A percentile compares a stretch with the other conserved stretches of the same genome.
Evolutionary conservation across 2,113 vertebrate genomes (phyloP).

Genomic region (Chaenocephalus aceratus): DNA sequence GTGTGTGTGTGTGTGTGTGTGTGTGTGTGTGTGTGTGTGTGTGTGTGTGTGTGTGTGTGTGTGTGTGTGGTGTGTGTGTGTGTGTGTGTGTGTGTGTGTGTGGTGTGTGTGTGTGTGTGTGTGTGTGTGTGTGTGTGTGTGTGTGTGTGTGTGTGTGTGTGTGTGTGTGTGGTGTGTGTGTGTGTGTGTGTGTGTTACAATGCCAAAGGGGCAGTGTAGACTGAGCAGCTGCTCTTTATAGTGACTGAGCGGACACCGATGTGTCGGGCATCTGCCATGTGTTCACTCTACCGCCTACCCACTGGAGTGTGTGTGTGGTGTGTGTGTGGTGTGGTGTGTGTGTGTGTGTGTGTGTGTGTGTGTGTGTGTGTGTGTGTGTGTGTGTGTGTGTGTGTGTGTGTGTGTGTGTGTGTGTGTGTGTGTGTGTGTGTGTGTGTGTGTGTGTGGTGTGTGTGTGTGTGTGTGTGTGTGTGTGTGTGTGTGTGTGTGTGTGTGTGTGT

Average conservation of each 20-base stretch:
- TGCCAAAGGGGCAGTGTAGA: slow-evolving; percentile 75
- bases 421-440: too few species aligned
- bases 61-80: slow-evolving; percentile 8
- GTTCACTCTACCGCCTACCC: slow-evolving; percentile 64
- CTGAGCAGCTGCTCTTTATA: slow-evolving; percentile 85
- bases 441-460: slow-evolving; percentile 30
- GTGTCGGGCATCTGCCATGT: slow-evolving; percentile 83
- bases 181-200: slow-evolving; percentile 32
- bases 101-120: neutral
- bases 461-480: slow-evolving; percentile 55
- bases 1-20: slow-evolving; percentile 41
- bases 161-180: slow-evolving; percentile 41
- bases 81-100: slow-evolving; percentile 2
- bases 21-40: neutral
- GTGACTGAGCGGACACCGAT: slow-evolving; percentile 83
- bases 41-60: too few species aligned
- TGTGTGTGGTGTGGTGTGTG: slow-evolving; percentile 53
- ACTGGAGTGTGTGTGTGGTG: slow-evolving; percentile 50
- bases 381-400: slow-evolving; percentile 55
- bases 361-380: slow-evolving; percentile 55
- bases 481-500: slow-evolving; percentile 55
- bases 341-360: slow-evolving; percentile 55
- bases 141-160: slow-evolving; percentile 39
- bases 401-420: slow-evolving; percentile 55
- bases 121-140: slow-evolving; percentile 43